phyloP scores from a whole-genome alignment of 2,113 vertebrate species.

The Dromas ardeola region DNA sequence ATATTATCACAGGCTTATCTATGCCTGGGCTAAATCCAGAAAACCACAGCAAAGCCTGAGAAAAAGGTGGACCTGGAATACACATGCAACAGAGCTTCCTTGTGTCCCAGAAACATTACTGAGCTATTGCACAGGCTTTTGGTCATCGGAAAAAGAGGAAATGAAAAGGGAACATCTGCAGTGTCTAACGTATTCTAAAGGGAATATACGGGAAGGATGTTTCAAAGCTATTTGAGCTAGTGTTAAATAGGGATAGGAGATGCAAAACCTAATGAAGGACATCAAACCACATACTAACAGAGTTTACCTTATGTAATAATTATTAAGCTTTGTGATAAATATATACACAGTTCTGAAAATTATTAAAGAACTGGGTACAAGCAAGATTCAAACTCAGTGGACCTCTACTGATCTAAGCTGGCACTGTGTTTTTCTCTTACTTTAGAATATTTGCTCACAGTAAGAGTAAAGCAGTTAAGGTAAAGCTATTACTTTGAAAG shows the following conservation, averaged over 20 bases:
- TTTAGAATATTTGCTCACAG: neutral
- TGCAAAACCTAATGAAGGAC: neutral
- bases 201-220: constrained; percentile 28
- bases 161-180: constrained; percentile 43
- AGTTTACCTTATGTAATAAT: neutral
- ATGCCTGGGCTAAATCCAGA: neutral
- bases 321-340: neutral
- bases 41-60: neutral
- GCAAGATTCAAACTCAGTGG: neutral
- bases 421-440: neutral
- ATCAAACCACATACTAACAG: neutral
- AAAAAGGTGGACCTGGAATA: neutral
- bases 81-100: neutral
- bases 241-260: constrained; percentile 19
- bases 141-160: neutral
- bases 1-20: neutral
- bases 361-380: neutral
- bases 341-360: neutral
- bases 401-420: neutral
- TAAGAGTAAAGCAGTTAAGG: neutral
- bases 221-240: constrained; percentile 25
- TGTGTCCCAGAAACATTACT: neutral
- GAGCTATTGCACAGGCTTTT: neutral
- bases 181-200: neutral
- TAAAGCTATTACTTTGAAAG: neutral